Conservation (phyloP, 2,797 vertebrate species). For the Cercopithecus diana region DNA sequence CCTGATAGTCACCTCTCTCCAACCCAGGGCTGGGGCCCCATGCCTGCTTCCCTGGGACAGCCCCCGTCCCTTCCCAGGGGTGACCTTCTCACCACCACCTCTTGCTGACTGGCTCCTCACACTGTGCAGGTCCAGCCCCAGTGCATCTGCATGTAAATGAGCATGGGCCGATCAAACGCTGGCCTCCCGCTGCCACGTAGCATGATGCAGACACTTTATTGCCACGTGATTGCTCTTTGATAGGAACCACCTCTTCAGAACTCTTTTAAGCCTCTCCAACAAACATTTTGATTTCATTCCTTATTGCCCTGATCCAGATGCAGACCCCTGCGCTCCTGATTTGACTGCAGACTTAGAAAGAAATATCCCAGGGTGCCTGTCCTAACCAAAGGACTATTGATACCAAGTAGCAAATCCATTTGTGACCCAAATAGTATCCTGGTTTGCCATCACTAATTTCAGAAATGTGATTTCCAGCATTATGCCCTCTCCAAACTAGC, state of each 20-base stretch:
- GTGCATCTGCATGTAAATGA: not conserved
- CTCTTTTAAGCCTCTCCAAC: not conserved
- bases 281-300: conserved; percentile 47
- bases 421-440: not conserved
- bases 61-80: accelerated
- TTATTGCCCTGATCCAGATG: not conserved
- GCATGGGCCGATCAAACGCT: not conserved
- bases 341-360: conserved; percentile 37
- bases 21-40: not conserved
- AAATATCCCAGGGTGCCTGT: not conserved
- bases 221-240: conserved; percentile 34
- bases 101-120: accelerated
- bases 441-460: not conserved
- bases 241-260: conserved; percentile 26
- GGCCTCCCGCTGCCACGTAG: not conserved
- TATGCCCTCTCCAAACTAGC: not conserved
- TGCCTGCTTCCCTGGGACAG: not conserved
- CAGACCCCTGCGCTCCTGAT: not conserved
- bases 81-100: not conserved
- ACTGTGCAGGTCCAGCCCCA: not conserved
- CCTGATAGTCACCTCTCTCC: not conserved
- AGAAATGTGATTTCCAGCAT: not conserved
- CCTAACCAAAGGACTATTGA: not conserved
- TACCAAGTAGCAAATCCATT: not conserved
- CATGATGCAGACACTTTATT: conserved; percentile 40